Conservation (phyloP, 2,113 vertebrate species). For the Acanthochromis polyacanthus region DNA sequence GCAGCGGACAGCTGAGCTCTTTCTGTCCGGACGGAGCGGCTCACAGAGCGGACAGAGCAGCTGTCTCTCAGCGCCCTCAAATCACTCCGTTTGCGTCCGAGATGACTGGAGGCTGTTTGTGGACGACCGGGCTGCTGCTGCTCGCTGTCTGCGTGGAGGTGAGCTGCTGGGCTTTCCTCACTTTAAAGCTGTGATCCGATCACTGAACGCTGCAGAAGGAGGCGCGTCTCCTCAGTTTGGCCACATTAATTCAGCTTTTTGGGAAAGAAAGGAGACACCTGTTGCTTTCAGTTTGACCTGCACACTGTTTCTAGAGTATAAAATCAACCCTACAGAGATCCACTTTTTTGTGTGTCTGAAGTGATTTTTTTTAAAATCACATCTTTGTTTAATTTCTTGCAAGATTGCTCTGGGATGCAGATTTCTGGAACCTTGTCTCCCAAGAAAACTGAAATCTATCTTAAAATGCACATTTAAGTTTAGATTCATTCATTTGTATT, state of each 20-base stretch:
- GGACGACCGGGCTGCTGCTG: slow-evolving; percentile 60
- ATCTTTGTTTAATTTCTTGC: too few relatives aligned
- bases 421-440: too few relatives aligned
- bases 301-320: not conserved
- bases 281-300: slow-evolving; percentile 13
- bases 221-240: slow-evolving; percentile 11
- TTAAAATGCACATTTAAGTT: too few relatives aligned
- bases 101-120: slow-evolving; percentile 68
- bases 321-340: too few relatives aligned
- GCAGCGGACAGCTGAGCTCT: slow-evolving; percentile 40
- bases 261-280: slow-evolving; percentile 27
- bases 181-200: not conserved
- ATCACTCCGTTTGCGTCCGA: slow-evolving; percentile 30
- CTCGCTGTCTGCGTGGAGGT: slow-evolving; percentile 71
- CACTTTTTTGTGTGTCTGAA: too few relatives aligned
- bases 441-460: too few relatives aligned
- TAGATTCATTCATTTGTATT: too few relatives aligned
- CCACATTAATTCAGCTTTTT: not conserved
- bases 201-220: not conserved
- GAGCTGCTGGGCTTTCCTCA: slow-evolving; percentile 26
- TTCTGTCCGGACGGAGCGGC: slow-evolving; percentile 25
- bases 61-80: slow-evolving; percentile 21
- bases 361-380: too few relatives aligned
- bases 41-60: slow-evolving; percentile 1
- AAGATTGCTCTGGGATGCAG: too few relatives aligned